Evolutionary conservation across 2,113 vertebrate genomes (phyloP).

Genomic region (Hepsetus odoe): DNA sequence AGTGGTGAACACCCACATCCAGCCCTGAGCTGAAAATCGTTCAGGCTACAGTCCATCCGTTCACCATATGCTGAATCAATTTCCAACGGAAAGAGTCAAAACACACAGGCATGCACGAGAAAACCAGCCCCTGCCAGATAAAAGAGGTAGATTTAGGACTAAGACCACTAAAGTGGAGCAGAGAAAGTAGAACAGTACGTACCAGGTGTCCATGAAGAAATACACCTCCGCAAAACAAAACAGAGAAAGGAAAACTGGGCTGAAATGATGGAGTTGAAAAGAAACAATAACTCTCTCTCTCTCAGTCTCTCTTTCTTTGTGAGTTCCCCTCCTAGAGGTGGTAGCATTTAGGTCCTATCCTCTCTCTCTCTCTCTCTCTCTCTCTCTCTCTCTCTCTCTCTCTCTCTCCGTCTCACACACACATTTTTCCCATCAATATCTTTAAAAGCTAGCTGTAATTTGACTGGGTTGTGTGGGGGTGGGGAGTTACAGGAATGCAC

Average conservation of each 20-base stretch:
- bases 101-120: background rate
- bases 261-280: slow-evolving; percentile 38
- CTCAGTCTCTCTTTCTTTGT: background rate
- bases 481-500: slow-evolving; percentile 7
- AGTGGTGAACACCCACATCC: background rate
- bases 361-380: background rate
- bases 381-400: slow-evolving; percentile 3
- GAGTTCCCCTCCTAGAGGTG: too few relatives aligned
- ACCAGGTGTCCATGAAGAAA: slow-evolving; percentile 41
- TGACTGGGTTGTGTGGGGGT: background rate
- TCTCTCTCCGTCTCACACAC: background rate
- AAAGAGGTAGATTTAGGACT: background rate
- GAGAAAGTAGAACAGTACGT: slow-evolving; percentile 16
- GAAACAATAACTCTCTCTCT: slow-evolving; percentile 33
- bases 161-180: background rate
- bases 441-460: background rate
- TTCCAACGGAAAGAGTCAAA: slow-evolving; percentile 8
- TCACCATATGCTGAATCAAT: slow-evolving; percentile 39
- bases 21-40: background rate
- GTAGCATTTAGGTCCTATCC: too few relatives aligned
- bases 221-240: background rate
- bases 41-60: background rate
- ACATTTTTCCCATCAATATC: background rate
- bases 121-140: background rate
- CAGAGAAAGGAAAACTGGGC: slow-evolving; percentile 2